phyloP scores from a whole-genome alignment of 92 coral and sea anemone species.

The Chrysogorgia sp. region DNA sequence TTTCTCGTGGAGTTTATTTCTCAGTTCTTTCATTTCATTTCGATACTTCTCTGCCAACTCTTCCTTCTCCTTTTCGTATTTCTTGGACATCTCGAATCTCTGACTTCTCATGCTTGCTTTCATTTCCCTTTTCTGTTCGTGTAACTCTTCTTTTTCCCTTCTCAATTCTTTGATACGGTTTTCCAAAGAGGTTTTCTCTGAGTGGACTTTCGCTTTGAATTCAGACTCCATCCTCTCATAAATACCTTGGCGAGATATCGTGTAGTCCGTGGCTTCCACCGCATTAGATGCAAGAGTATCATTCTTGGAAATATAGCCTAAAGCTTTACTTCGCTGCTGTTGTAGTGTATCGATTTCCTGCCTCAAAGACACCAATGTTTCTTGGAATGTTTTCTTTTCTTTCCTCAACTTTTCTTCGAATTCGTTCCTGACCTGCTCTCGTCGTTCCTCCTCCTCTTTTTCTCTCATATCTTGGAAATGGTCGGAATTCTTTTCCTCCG shows the following conservation, averaged over 20 bases:
- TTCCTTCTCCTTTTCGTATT: slow-evolving; percentile 70
- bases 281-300: background rate
- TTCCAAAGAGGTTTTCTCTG: slow-evolving; percentile 36
- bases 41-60: slow-evolving; percentile 73
- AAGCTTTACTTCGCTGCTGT: background rate
- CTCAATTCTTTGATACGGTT: slow-evolving; percentile 70
- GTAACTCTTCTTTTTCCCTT: slow-evolving; percentile 67
- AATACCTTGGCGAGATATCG: background rate
- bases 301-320: slow-evolving; percentile 1
- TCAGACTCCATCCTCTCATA: slow-evolving; percentile 30
- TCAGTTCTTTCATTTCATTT: slow-evolving; percentile 65
- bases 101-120: slow-evolving; percentile 59
- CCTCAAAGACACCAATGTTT: slow-evolving; percentile 71
- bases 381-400: slow-evolving; percentile 85
- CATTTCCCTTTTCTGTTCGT: slow-evolving; percentile 61
- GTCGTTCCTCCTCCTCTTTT: slow-evolving; percentile 56
- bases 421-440: slow-evolving; percentile 62
- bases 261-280: background rate
- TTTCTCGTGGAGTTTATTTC: slow-evolving; percentile 55
- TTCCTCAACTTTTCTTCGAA: slow-evolving; percentile 69
- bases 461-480: background rate
- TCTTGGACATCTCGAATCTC: slow-evolving; percentile 64
- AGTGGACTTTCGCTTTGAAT: background rate
- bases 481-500: background rate
- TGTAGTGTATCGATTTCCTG: slow-evolving; percentile 79